phyloP scores from a whole-genome alignment of 2,113 vertebrate species.

The Chauna torquata region DNA sequence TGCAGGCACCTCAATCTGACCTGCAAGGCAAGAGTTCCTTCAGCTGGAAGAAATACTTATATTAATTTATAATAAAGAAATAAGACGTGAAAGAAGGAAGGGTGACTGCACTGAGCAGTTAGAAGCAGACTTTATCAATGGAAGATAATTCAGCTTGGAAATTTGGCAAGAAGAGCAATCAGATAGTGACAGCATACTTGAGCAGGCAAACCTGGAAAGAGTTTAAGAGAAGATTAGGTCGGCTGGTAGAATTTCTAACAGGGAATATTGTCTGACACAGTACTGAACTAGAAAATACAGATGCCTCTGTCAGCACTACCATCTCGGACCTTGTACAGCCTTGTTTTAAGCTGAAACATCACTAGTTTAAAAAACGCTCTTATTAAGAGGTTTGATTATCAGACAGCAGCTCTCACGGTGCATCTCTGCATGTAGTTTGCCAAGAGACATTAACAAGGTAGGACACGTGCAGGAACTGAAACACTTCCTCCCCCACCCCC shows the following conservation, averaged over 20 bases:
- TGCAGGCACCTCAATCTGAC: background rate
- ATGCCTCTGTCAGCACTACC: background rate
- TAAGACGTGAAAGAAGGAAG: background rate
- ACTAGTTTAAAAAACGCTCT: background rate
- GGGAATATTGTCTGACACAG: conserved; percentile 14
- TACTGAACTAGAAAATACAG: background rate
- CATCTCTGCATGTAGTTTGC: background rate
- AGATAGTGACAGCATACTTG: conserved; percentile 25
- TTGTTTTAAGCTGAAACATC: background rate
- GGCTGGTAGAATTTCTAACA: conserved; percentile 3
- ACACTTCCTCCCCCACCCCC: background rate
- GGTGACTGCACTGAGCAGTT: background rate
- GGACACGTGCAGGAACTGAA: background rate
- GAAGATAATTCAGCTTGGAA: conserved; percentile 34
- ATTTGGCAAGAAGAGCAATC: conserved; percentile 56
- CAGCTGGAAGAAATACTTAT: background rate
- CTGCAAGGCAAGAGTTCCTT: background rate
- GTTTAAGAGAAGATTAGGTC: conserved; percentile 26
- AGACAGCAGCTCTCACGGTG: background rate
- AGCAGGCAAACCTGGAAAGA: conserved; percentile 53
- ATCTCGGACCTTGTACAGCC: background rate
- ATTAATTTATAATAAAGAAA: background rate
- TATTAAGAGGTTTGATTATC: background rate
- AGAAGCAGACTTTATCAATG: conserved; percentile 28
- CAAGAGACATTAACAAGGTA: background rate